Conservation (phyloP, 2,888 invertebrate genomes). For the Steinernema carpocapsae region DNA sequence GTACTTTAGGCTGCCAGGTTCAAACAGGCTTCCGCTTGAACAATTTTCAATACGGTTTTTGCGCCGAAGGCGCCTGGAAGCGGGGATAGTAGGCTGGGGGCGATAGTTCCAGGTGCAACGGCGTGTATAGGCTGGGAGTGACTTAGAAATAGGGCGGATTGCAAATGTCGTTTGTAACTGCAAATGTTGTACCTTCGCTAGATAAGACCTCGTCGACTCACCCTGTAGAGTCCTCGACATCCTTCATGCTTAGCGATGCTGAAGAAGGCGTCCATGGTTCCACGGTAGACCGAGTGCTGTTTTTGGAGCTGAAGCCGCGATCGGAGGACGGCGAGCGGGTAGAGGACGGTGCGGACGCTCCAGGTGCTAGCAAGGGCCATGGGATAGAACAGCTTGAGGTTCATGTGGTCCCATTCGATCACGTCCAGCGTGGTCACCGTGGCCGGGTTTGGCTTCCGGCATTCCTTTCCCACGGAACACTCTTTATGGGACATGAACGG, state of each 20-base stretch:
- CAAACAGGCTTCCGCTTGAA: too few relatives aligned
- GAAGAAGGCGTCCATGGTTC: conserved; percentile 58
- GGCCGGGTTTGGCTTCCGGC: neutral
- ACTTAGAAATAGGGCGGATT: too few relatives aligned
- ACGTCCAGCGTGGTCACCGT: conserved; percentile 42
- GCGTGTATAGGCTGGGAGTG: too few relatives aligned
- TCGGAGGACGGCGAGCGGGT: conserved; percentile 5
- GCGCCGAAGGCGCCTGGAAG: too few relatives aligned
- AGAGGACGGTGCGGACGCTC: neutral
- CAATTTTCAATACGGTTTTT: too few relatives aligned
- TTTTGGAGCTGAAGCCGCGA: conserved; percentile 54
- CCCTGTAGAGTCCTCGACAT: conserved; percentile 56
- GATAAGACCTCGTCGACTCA: conserved; percentile 36
- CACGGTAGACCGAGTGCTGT: conserved; percentile 56
- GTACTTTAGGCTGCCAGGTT: too few relatives aligned
- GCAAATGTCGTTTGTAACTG: too few relatives aligned
- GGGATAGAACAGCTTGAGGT: conserved; percentile 57
- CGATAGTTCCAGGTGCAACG: too few relatives aligned
- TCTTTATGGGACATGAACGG: neutral
- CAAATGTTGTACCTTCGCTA: neutral
- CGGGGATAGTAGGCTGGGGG: too few relatives aligned
- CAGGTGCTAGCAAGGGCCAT: conserved; percentile 52
- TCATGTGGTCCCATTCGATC: conserved; percentile 60
- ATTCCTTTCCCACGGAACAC: neutral
- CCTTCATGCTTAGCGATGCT: conserved; percentile 56